phyloP scores from a whole-genome alignment of 2,888 invertebrate species.

The Cataglyphis albicans region DNA sequence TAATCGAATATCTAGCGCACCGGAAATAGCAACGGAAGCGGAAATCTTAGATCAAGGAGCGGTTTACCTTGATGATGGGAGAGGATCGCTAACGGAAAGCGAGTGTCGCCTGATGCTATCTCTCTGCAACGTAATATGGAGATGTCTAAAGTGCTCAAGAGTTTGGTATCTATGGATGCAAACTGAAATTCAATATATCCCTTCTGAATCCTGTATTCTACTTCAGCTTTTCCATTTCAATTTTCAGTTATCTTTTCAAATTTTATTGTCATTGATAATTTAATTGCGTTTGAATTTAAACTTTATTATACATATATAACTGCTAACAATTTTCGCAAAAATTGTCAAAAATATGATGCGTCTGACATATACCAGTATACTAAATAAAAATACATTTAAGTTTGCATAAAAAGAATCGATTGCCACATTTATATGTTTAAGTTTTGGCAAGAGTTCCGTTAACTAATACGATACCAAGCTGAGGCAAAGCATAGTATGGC shows the following conservation, averaged over 20 bases:
- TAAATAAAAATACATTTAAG: constrained; percentile 24
- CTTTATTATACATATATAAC: not conserved
- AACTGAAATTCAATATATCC: constrained; percentile 17
- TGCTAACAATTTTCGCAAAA: not conserved
- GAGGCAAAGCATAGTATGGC: not conserved
- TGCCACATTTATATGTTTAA: constrained; percentile 16
- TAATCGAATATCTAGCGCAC: constrained; percentile 70
- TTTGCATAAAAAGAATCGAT: constrained; percentile 3
- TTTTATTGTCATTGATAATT: constrained; percentile 13
- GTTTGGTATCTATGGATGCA: constrained; percentile 5
- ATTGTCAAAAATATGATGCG: not conserved
- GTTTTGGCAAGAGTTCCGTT: constrained; percentile 18
- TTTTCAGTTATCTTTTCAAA: not conserved
- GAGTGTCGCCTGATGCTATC: constrained; percentile 45
- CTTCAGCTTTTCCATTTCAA: not conserved
- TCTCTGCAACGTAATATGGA: constrained; percentile 24
- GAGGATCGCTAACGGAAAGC: constrained; percentile 38
- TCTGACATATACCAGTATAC: not conserved
- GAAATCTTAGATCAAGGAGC: constrained; percentile 74
- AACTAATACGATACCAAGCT: constrained; percentile 30
- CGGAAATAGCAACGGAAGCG: constrained; percentile 73
- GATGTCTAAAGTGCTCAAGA: constrained; percentile 21
- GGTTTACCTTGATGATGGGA: constrained; percentile 60
- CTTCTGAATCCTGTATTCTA: not conserved
- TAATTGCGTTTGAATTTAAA: not conserved